Evolutionary conservation across 2,113 vertebrate genomes (phyloP), one percentile per base, ranked within the genome.

Genomic region (Mormyrus lacerda): DNA sequence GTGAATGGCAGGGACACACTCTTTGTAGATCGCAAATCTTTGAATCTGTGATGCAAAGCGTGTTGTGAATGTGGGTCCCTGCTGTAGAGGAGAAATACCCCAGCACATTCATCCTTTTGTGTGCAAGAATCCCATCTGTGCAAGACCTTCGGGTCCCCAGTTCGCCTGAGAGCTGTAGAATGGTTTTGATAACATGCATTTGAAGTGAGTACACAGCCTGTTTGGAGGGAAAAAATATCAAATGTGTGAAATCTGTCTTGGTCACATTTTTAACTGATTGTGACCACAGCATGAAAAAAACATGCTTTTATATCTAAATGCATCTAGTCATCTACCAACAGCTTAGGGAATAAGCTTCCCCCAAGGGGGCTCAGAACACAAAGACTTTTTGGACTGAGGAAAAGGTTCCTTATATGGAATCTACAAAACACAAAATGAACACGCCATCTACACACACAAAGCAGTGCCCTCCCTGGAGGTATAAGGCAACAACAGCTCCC

Each of bases 61-160:
- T 35, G 10, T 35, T 87, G 85, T 53, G 27, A 31, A 53, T 39
- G 31, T 15, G 48, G 85, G 73, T 42, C 73, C 73, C 15, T 39
- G 73, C 73, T 79, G 73, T 11, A 19, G 35, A 79, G 73, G 61
- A 79, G 39, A 79, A 79, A 17, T 79, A 39, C 73, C 73, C 31
- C 35, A 0, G 73, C 73, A 79, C 35, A 79, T 39, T 79, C 73
- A 42, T 79, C 35, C 35, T 45, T 44, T 85, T 85, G 82, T 44
- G 45, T 48, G 44, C 24, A 85, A 85, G 82, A n/a, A 85, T n/a
- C 44, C 83, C 83, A 85, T 85, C 83, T 50, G 47, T 85, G 24
- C 44, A 4, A 27, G 44, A 31, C 47, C 44, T 48, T 13, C 24
- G 19, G 21, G 35, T 79, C 5, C 27, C 82, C 27, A 44, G 19